phyloP scores from a whole-genome alignment of 1,140 invertebrate genomes.

The Pentalonia nigronervosa region DNA sequence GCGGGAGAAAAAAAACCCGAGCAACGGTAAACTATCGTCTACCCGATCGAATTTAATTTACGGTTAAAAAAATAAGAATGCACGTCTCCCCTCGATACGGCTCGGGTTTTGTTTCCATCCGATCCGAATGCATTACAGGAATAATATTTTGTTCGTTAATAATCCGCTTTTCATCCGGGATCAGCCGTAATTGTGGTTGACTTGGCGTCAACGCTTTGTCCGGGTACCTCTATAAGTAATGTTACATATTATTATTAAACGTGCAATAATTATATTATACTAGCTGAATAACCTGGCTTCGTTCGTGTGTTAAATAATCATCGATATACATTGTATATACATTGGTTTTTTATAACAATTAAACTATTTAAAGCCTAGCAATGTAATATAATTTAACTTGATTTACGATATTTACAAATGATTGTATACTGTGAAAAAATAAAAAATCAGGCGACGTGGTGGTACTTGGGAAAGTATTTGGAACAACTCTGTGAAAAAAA shows the following conservation, averaged over 20 bases:
- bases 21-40: background rate
- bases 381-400: too few relatives aligned
- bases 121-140: background rate
- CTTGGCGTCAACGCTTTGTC: background rate
- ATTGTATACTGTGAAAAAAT: too few relatives aligned
- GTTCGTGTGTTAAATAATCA: too few relatives aligned
- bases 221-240: background rate
- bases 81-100: background rate
- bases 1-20: background rate
- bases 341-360: too few relatives aligned
- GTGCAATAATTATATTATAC: too few relatives aligned
- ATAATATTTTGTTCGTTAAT: slow-evolving; percentile 15
- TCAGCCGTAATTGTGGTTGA: background rate
- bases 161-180: background rate
- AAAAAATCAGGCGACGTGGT: too few relatives aligned
- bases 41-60: background rate
- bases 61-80: background rate
- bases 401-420: too few relatives aligned
- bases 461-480: too few relatives aligned
- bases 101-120: slow-evolving; percentile 4
- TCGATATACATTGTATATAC: too few relatives aligned
- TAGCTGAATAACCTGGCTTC: too few relatives aligned
- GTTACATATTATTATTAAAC: background rate
- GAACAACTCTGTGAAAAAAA: too few relatives aligned
- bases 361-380: too few relatives aligned